phyloP scores from a whole-genome alignment of 1,140 invertebrate species.

The Drosophila lacertosa region DNA sequence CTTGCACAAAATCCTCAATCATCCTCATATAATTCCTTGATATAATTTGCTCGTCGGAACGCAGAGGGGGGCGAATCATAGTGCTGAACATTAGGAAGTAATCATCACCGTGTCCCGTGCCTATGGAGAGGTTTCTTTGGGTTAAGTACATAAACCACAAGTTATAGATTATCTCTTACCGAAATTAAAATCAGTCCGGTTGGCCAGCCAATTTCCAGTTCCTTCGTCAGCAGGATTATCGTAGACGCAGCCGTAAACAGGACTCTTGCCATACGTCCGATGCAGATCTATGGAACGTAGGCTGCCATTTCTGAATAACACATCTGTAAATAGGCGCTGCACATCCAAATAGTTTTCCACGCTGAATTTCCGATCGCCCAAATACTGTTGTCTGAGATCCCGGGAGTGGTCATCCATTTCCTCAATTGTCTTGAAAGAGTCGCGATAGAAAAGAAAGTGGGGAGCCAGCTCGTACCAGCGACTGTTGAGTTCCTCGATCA shows the following conservation, averaged over 20 bases:
- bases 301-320: slow-evolving; percentile 45
- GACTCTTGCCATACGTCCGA: slow-evolving; percentile 10
- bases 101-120: slow-evolving; percentile 55
- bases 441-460: slow-evolving; percentile 43
- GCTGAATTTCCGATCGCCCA: slow-evolving; percentile 39
- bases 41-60: slow-evolving; percentile 28
- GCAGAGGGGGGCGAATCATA: not conserved
- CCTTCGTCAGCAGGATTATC: slow-evolving; percentile 46
- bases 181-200: slow-evolving; percentile 6
- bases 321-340: slow-evolving; percentile 55
- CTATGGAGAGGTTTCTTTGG: slow-evolving; percentile 1
- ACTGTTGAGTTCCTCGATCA: slow-evolving; percentile 26
- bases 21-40: slow-evolving; percentile 40
- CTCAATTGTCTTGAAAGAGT: slow-evolving; percentile 14
- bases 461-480: slow-evolving; percentile 45
- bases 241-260: slow-evolving; percentile 52
- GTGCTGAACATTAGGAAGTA: slow-evolving; percentile 37
- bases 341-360: slow-evolving; percentile 45
- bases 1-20: slow-evolving; percentile 36
- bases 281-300: slow-evolving; percentile 40
- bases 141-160: not conserved
- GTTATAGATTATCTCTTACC: slow-evolving; percentile 14
- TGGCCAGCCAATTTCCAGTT: slow-evolving; percentile 18
- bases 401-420: slow-evolving; percentile 35
- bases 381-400: slow-evolving; percentile 31